phyloP scores from a whole-genome alignment of 1,140 invertebrate species.

The Scylla paramamosain region DNA sequence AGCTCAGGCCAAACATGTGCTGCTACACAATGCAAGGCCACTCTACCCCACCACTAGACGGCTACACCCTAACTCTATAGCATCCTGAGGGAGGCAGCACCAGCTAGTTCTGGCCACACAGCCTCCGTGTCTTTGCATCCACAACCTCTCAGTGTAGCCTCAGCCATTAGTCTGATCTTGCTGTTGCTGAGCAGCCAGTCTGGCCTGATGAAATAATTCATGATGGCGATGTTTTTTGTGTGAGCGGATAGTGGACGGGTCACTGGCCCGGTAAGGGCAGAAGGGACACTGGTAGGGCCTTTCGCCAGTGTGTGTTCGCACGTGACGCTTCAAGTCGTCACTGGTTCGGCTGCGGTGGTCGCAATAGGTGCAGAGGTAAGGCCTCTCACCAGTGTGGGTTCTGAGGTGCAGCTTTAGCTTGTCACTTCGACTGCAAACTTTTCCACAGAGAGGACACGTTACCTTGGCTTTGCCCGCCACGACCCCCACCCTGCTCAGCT shows the following conservation, averaged over 20 bases:
- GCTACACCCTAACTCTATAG: not conserved
- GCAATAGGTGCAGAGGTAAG: constrained; percentile 80
- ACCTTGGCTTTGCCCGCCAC: constrained; percentile 67
- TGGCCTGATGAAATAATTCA: constrained; percentile 66
- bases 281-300: constrained; percentile 84
- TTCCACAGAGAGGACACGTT: constrained; percentile 75
- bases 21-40: not conserved
- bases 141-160: not conserved
- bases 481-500: constrained; percentile 69
- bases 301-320: constrained; percentile 85
- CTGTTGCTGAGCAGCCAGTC: constrained; percentile 57
- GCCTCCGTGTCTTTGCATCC: not conserved
- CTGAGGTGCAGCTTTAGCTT: constrained; percentile 80
- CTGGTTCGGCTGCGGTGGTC: constrained; percentile 91
- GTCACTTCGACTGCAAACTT: constrained; percentile 75
- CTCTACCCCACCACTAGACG: not conserved
- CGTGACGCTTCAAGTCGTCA: constrained; percentile 89
- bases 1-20: not conserved
- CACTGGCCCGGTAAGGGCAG: constrained; percentile 80
- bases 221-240: constrained; percentile 72
- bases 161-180: constrained; percentile 57
- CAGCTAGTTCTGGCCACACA: constrained; percentile 7
- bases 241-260: constrained; percentile 75
- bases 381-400: constrained; percentile 81
- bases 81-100: not conserved